phyloP scores from a whole-genome alignment of 2,797 vertebrate genomes.

The Cyprinodon diabolis region DNA sequence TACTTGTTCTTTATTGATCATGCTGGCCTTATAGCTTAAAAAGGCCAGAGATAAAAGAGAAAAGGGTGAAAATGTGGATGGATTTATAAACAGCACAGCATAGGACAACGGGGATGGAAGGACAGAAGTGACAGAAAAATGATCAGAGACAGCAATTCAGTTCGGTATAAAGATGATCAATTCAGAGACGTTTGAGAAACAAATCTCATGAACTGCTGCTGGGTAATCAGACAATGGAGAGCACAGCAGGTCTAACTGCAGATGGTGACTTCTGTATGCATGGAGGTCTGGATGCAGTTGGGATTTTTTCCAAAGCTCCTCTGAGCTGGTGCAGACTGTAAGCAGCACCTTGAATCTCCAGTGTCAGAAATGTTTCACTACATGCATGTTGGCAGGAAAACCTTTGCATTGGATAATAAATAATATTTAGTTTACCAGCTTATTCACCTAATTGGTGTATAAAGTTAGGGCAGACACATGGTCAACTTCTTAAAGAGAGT shows the following conservation, averaged over 20 bases:
- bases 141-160: constrained; percentile 27
- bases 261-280: constrained; percentile 26
- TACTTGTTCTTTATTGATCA: constrained; percentile 62
- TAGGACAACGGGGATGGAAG: constrained; percentile 4
- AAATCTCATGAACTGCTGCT: constrained; percentile 30
- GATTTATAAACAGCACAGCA: constrained; percentile 12
- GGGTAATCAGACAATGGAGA: constrained; percentile 40
- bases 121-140: constrained; percentile 26
- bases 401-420: no score
- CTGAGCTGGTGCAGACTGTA: constrained; percentile 27
- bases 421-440: no score
- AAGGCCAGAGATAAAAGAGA: constrained; percentile 38
- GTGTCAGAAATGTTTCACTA: neutral
- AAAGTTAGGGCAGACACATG: no score
- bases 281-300: constrained; percentile 58
- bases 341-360: no score
- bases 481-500: no score
- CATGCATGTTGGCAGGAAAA: no score
- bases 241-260: constrained; percentile 45
- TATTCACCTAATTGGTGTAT: no score
- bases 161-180: constrained; percentile 12
- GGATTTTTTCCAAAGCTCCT: constrained; percentile 57
- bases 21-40: constrained; percentile 50
- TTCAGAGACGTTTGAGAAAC: constrained; percentile 29
- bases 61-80: constrained; percentile 33